A percentile compares a stretch with the other conserved stretches of the same genome.
Evolutionary conservation across 2,888 invertebrate genomes (phyloP).

Genomic region (Ernsta delagoae): DNA sequence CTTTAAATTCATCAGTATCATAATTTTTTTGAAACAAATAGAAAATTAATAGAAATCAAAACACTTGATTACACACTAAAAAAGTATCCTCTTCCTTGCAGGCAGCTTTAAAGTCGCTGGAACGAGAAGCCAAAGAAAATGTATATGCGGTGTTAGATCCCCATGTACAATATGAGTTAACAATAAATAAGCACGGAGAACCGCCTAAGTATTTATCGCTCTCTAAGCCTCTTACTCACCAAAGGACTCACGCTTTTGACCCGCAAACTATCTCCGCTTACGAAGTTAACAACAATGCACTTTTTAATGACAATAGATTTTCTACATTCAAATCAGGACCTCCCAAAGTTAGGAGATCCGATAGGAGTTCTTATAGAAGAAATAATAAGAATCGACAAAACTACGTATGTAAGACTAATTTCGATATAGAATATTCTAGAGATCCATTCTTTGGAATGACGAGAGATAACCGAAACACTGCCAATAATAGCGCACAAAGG

Average conservation of each 20-base stretch:
- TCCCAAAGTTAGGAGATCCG: slow-evolving; percentile 63
- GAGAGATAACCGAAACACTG: slow-evolving; percentile 49
- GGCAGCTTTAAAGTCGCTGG: slow-evolving; percentile 79
- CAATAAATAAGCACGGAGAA: slow-evolving; percentile 81
- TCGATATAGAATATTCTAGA: slow-evolving; percentile 73
- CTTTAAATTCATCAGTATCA: too few species aligned
- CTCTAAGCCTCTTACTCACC: slow-evolving; percentile 80
- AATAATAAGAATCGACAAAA: slow-evolving; percentile 53
- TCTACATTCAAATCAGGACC: slow-evolving; percentile 67
- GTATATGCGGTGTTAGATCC: slow-evolving; percentile 83
- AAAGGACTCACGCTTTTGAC: slow-evolving; percentile 78
- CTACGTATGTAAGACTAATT: slow-evolving; percentile 67
- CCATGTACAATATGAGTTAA: slow-evolving; percentile 83
- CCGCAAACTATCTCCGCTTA: slow-evolving; percentile 61
- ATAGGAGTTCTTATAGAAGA: slow-evolving; percentile 59
- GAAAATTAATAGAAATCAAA: background rate
- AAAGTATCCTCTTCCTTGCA: slow-evolving; percentile 48
- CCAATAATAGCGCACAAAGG: slow-evolving; percentile 36
- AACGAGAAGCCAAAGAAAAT: slow-evolving; percentile 84
- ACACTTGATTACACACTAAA: too few species aligned
- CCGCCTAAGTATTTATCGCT: slow-evolving; percentile 82
- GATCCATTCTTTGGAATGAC: slow-evolving; percentile 68
- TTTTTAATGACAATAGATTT: slow-evolving; percentile 57
- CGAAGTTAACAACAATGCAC: slow-evolving; percentile 67
- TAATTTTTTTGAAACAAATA: too few species aligned